These are phyloP conservation scores for Cyprinus carpio DNA, from an alignment of 2,113 vertebrate species.

Conservation along the genomic window DNA sequence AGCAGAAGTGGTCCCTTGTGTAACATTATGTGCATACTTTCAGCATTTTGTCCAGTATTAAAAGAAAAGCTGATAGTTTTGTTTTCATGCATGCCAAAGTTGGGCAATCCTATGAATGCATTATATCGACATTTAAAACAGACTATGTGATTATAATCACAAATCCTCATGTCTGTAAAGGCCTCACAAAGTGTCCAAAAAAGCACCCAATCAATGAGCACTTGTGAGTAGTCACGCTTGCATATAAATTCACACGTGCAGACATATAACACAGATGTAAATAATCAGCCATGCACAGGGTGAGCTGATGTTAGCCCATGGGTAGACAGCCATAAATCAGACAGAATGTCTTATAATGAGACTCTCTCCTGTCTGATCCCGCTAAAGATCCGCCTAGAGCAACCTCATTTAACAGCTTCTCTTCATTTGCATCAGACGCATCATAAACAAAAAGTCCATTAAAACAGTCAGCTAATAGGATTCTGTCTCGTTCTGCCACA, in stretches of 20 bases:
- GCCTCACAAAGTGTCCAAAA: background rate
- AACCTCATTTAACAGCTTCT: constrained; percentile 13
- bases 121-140: no score
- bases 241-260: background rate
- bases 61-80: background rate
- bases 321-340: constrained; percentile 24
- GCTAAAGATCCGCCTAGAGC: constrained; percentile 2
- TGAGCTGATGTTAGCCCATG: constrained; percentile 7
- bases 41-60: background rate
- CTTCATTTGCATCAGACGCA: constrained; percentile 29
- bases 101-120: background rate
- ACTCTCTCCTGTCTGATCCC: constrained; percentile 1
- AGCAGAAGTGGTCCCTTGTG: background rate
- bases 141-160: no score
- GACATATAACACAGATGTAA: constrained; percentile 5
- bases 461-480: constrained; percentile 1
- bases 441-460: constrained; percentile 42
- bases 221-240: background rate
- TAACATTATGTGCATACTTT: background rate
- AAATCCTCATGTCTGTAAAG: background rate
- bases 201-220: background rate
- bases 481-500: constrained; percentile 2
- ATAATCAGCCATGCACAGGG: background rate
- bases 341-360: constrained; percentile 23
- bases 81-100: background rate